phyloP scores from a whole-genome alignment of 2,113 vertebrate genomes.

The Pseudorasbora parva region DNA sequence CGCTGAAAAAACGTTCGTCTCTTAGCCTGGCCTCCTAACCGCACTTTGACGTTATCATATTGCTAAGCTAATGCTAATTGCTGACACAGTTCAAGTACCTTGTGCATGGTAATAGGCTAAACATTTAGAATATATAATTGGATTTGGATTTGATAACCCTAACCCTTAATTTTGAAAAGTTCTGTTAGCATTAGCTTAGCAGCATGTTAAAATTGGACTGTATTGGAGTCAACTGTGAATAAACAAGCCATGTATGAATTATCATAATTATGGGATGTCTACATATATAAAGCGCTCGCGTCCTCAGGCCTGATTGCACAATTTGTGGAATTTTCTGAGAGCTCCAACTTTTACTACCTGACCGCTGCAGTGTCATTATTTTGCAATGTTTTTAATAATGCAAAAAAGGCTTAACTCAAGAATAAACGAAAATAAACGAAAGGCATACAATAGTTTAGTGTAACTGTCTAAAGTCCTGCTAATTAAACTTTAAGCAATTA shows the following conservation, averaged over 20 bases:
- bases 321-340: background rate
- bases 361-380: background rate
- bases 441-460: too few species aligned
- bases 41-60: background rate
- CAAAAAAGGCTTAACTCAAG: background rate
- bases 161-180: background rate
- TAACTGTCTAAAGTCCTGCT: too few species aligned
- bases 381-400: background rate
- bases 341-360: background rate
- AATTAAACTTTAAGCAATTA: too few species aligned
- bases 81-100: background rate
- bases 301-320: background rate
- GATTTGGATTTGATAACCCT: too few species aligned
- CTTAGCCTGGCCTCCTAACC: background rate
- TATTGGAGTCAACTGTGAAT: background rate
- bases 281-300: background rate
- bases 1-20: background rate
- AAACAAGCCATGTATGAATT: background rate
- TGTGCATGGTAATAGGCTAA: background rate
- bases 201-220: background rate
- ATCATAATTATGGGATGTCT: background rate
- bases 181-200: constrained; percentile 13
- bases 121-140: background rate
- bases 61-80: background rate
- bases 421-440: background rate